phyloP scores from a whole-genome alignment of 2,888 invertebrate genomes.

The Polydrusus pterygomalis region DNA sequence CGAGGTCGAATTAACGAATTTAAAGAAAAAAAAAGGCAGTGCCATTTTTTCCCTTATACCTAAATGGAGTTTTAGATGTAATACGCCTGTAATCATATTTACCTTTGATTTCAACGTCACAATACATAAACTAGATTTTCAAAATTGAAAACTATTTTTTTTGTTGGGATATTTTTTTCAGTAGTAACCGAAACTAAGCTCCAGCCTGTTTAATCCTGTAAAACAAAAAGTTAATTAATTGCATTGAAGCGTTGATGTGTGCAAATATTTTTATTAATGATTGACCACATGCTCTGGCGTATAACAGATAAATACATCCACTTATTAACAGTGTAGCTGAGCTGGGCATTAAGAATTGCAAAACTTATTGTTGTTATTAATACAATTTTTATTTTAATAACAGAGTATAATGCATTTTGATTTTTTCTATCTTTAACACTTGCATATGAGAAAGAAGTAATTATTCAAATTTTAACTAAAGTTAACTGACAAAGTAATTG shows the following conservation, averaged over 20 bases:
- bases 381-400: too few species aligned
- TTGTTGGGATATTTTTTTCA: conserved; percentile 1
- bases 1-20: too few species aligned
- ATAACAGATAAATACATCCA: not conserved
- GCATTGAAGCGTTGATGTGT: not conserved
- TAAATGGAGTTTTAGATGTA: not conserved
- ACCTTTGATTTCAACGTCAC: conserved; percentile 2
- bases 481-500: too few species aligned
- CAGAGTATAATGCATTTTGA: too few species aligned
- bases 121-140: conserved; percentile 4
- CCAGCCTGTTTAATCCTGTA: conserved; percentile 48
- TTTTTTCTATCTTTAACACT: too few species aligned
- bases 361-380: too few species aligned
- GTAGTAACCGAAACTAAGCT: conserved; percentile 31
- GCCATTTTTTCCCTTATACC: not conserved
- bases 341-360: not conserved
- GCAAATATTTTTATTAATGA: not conserved
- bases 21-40: too few species aligned
- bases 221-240: conserved; percentile 45
- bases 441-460: too few species aligned
- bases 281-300: not conserved
- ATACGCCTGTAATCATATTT: not conserved
- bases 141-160: not conserved
- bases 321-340: not conserved
- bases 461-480: too few species aligned